Base-by-base conservation (phyloP, 2,797 vertebrate species). In the Myripristis murdjan region DNA sequence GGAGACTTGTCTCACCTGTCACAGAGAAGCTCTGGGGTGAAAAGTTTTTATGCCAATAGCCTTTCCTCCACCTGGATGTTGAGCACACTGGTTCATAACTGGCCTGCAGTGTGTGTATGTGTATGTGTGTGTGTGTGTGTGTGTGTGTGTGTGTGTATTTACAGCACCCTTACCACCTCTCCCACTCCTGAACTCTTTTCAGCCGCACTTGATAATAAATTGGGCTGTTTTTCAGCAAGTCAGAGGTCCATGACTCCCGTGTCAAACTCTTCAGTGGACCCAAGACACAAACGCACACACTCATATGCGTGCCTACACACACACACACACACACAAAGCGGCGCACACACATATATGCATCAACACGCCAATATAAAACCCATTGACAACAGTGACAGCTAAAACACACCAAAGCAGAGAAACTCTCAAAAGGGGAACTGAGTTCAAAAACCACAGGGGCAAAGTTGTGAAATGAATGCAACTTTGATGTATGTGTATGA, bases 111-210 rank as follows among this genome's bases (percentile, higher is more conserved):
- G 10, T 48, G 20, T 22, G 41, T 60, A 57, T 60, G 39, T 58
- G 56, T 43, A 37, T 55, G 53, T 55, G 53, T 55, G 53, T 55
- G 53, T 55, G 48, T 51, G 48, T 51, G 48, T 51, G 48, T 26
- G 48, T 51, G 47, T 8, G 48, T 26, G 23, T 3, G 9, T n/a
- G n/a, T n/a, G n/a, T n/a, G n/a, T n/a, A n/a, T n/a, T n/a, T n/a
- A n/a, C n/a, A n/a, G n/a, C 10, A 22, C 28, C 39, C 7, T 47
- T 33, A 49, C 47, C 10, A 9, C 16, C 46, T 48, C 46, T 15
- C 24, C 7, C 5, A 54, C 6, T 14, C 28, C 43, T 41, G 14
- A 7, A 44, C 16, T 60, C 20, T 9, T 51, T 51, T 48, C 48
- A 51, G 51, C 48, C 22, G 43, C n/a, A 24, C 14, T 24, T 24